Evolutionary conservation across 2,888 invertebrate genomes (phyloP).

Genomic region (Epistrophella euchroma): DNA sequence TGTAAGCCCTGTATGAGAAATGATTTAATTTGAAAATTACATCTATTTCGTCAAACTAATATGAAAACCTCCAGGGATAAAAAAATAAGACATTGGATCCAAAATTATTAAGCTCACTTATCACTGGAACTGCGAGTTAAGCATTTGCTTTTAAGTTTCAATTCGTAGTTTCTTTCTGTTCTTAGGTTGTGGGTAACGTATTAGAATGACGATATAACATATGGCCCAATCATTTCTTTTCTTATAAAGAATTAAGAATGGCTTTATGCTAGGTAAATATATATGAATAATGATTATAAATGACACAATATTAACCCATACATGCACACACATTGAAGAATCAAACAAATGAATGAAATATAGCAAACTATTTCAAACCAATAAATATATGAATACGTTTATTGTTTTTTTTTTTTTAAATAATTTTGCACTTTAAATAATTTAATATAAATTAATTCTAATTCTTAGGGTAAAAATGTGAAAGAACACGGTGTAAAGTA

Average conservation of each 20-base stretch:
- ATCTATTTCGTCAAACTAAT: slow-evolving; percentile 34
- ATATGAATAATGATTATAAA: slow-evolving; percentile 4
- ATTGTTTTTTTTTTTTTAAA: slow-evolving; percentile 43
- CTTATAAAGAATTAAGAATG: slow-evolving; percentile 35
- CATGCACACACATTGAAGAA: slow-evolving; percentile 34
- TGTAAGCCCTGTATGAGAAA: slow-evolving; percentile 30
- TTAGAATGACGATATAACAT: slow-evolving; percentile 28
- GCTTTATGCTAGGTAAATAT: neutral
- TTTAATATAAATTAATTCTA: slow-evolving; percentile 53
- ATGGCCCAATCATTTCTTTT: slow-evolving; percentile 9
- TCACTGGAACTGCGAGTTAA: slow-evolving; percentile 13
- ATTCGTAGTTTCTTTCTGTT: neutral
- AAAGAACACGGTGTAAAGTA: slow-evolving; percentile 65
- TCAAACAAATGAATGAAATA: slow-evolving; percentile 34
- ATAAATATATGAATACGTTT: slow-evolving; percentile 41
- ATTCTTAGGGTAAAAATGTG: slow-evolving; percentile 51
- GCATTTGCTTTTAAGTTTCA: neutral
- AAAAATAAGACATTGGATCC: neutral
- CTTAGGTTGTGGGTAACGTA: neutral
- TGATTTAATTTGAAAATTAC: slow-evolving; percentile 18
- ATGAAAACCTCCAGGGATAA: neutral
- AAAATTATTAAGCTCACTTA: slow-evolving; percentile 3
- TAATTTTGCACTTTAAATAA: slow-evolving; percentile 41
- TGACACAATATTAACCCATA: slow-evolving; percentile 24
- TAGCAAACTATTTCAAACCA: slow-evolving; percentile 44